Conservation (phyloP, 2,113 vertebrate species). For the Polypterus bichir region DNA sequence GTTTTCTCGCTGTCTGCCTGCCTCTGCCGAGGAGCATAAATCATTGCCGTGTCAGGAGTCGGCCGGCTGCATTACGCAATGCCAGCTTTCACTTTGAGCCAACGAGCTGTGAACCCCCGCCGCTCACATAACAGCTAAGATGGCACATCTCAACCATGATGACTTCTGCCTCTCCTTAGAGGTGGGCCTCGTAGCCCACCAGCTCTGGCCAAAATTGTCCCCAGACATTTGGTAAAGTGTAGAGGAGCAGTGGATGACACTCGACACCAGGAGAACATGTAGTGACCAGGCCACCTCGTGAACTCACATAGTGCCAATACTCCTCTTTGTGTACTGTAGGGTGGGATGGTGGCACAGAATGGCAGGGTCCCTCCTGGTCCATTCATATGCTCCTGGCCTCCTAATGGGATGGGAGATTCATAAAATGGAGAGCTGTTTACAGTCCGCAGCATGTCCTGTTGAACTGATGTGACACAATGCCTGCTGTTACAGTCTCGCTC, state of each 20-base stretch:
- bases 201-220: conserved; percentile 12
- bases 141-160: conserved; percentile 15
- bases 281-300: no score
- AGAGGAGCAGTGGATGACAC: conserved; percentile 19
- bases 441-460: no score
- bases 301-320: no score
- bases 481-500: no score
- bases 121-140: background rate
- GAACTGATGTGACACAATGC: no score
- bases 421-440: no score
- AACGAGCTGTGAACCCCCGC: conserved; percentile 22
- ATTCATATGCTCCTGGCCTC: no score
- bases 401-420: no score
- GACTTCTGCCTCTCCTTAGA: conserved; percentile 21
- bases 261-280: conserved; percentile 1
- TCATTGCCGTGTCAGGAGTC: conserved; percentile 74
- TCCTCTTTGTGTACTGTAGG: no score
- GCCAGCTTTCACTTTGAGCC: conserved; percentile 65
- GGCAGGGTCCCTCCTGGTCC: no score
- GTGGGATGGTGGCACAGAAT: no score
- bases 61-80: conserved; percentile 70
- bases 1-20: conserved; percentile 13
- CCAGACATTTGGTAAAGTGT: conserved; percentile 14
- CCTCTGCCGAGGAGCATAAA: conserved; percentile 76
- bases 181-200: conserved; percentile 19